phyloP scores from a whole-genome alignment of 2,113 vertebrate species.

The Etia nguti region DNA sequence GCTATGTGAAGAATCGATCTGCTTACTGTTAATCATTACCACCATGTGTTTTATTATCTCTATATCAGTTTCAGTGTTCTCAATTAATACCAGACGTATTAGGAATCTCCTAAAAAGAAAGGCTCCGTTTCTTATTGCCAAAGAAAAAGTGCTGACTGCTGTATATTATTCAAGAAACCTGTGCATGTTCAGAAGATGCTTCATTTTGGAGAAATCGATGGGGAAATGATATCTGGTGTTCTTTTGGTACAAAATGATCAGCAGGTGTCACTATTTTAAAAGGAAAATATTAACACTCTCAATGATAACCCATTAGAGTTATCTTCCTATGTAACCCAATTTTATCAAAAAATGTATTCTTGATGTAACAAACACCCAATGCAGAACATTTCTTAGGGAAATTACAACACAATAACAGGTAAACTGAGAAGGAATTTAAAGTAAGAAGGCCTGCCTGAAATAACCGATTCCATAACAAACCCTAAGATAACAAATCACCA shows the following conservation, averaged over 20 bases:
- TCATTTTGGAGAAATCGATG: background rate
- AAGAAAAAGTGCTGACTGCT: background rate
- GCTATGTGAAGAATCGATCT: background rate
- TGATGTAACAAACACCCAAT: background rate
- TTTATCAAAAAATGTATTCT: background rate
- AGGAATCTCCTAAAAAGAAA: background rate
- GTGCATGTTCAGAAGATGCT: background rate
- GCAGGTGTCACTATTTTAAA: background rate
- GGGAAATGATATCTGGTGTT: background rate
- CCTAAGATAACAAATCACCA: background rate
- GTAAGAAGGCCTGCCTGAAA: background rate
- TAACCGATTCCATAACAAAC: background rate
- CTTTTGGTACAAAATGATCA: background rate
- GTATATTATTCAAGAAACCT: background rate
- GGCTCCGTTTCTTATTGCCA: background rate
- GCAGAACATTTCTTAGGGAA: background rate
- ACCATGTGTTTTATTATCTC: background rate
- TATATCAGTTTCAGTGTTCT: background rate
- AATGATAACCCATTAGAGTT: background rate
- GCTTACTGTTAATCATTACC: background rate
- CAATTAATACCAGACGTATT: background rate
- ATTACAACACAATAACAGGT: background rate
- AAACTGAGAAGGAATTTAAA: background rate
- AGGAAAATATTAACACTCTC: background rate
- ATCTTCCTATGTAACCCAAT: background rate